Percentiles rank a stretch among this genome's conserved stretches.
Evolutionary conservation across 1,140 invertebrate genomes (phyloP).

Genomic region (Diorhabda elongata): DNA sequence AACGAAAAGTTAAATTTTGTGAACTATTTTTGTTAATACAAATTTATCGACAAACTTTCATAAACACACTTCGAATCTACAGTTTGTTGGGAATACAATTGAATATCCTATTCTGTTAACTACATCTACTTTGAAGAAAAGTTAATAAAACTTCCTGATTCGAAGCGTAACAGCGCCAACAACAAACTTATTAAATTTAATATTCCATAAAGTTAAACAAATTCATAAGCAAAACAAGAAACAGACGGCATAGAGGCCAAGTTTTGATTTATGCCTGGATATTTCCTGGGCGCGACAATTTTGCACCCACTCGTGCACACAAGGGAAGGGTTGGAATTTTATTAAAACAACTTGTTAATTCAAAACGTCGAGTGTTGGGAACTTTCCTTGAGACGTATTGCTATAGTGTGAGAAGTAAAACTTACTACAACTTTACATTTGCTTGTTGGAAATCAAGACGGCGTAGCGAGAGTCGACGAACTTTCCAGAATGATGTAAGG

Average conservation of each 20-base stretch:
- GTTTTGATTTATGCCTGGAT: constrained; percentile 45
- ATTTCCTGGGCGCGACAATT: constrained; percentile 35
- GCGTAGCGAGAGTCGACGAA: constrained; percentile 20
- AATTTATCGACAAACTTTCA: too few relatives aligned
- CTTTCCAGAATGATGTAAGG: constrained; percentile 10
- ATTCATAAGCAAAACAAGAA: constrained; percentile 40
- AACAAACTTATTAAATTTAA: constrained; percentile 38
- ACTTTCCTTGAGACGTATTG: constrained; percentile 30
- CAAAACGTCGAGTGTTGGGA: constrained; percentile 42
- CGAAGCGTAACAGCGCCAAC: constrained; percentile 13
- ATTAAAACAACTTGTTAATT: constrained; percentile 49
- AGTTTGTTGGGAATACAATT: too few relatives aligned
- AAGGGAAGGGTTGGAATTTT: constrained; percentile 41
- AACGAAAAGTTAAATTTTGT: too few relatives aligned
- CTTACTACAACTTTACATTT: constrained; percentile 23
- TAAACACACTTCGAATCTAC: too few relatives aligned
- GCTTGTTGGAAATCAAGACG: constrained; percentile 22
- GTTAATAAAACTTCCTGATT: constrained; percentile 5
- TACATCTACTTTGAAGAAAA: background rate
- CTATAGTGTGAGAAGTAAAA: constrained; percentile 18
- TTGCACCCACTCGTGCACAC: constrained; percentile 25
- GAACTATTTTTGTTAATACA: too few relatives aligned
- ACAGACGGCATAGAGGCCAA: constrained; percentile 29
- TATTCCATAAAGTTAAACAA: constrained; percentile 43
- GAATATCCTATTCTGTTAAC: too few relatives aligned